Base-by-base conservation (phyloP, 2,113 vertebrate genomes). In the Pituophis catenifer region DNA sequence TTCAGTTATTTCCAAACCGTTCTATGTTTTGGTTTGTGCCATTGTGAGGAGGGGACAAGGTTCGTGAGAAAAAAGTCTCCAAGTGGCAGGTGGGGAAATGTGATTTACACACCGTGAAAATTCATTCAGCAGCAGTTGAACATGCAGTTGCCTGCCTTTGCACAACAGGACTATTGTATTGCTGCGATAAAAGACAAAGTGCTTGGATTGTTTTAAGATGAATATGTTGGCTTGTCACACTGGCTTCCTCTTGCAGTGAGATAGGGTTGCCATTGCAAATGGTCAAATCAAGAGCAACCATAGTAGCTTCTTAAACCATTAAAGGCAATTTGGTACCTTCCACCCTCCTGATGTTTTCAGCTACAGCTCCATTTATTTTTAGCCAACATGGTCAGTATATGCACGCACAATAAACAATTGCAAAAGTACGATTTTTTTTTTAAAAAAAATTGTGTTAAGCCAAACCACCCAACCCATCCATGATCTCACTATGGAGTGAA, bases 81-180 rank as follows among this genome's bases (percentile, higher is more conserved):
- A 92, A 90, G 62, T 90, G 92, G 75, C 94, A 94, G 88, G 93
- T 94, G 93, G 90, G n/a, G 88, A 86, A 52, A 33, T 92, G 93
- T 96, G 96, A 97, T 96, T 97, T 97, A 96, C 90, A 91, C 89
- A 75, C 94, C 92, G 50, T 95, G 95, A 92, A 97, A 96, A 96
- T 93, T 57, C 88, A 13, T 94, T 95, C 91, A 96, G 94, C 48
- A 9, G 0, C 65, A 53, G 90, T 91, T 59, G 88, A 86, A 65
- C 54, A 92, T 93, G 24, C 26, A 38, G 65, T 92, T 62, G 92
- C 38, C 21, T 33, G 3, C 91, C 90, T 87, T 24, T 26, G 48
- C 50, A 91, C 92, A 54, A 88, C 5, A 1, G 38, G 85, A 55
- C 29, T 91, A 12, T 94, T 95, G 89, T 95, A 33, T 86, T 95